Evolutionary conservation across 2,797 vertebrate species (phyloP), one percentile per base, ranked within the genome.

Genomic region (Trematomus bernacchii): DNA sequence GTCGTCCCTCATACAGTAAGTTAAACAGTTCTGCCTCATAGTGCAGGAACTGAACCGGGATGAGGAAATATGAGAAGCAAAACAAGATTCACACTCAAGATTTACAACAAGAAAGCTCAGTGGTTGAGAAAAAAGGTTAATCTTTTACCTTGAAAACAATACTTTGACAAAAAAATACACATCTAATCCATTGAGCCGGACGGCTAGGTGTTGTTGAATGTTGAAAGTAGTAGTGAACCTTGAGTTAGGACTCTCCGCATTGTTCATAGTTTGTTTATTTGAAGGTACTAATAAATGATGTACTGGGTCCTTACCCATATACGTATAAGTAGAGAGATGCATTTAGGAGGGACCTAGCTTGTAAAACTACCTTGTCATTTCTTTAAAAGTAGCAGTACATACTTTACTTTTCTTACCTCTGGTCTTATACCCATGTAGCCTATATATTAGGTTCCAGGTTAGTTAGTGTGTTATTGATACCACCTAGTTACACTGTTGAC

Each of bases 1-100:
- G 89, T 85, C 85, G 43, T 86, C 81, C 64, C 79, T 81, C 79
- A 33, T 85, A 27, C 82, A 81, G 66, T 27, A 72, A 87, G 83
- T 84, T 71, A 65, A 90, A 91, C 87, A 82, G 78, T 81, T 73
- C 46, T 66, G 75, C 71, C 57, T 74, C 77, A 59, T 61, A 57
- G 76, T 44, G 78, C 47, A 62, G 74, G 63, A 73, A 40, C 64
- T 70, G 42, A 69, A 62, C 60, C 10, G 1, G 70, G 54, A 44
- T 51, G 62, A 71, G 64, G 33, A 83, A 61, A 73, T 69, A 69
- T 48, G 50, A 70, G 55, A 52, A 30, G 59, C 71, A 40, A 37
- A 37, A 58, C 21, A 23, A 47, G 71, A 68, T 70, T 75, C 48
- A 16, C 48, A n/a, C 40, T 55, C 48, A 23, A 1, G 10, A 77